Percentiles rank a stretch among this genome's conserved stretches.
Evolutionary conservation across 2,888 invertebrate genomes (phyloP).

Genomic region (Furcula furcula): DNA sequence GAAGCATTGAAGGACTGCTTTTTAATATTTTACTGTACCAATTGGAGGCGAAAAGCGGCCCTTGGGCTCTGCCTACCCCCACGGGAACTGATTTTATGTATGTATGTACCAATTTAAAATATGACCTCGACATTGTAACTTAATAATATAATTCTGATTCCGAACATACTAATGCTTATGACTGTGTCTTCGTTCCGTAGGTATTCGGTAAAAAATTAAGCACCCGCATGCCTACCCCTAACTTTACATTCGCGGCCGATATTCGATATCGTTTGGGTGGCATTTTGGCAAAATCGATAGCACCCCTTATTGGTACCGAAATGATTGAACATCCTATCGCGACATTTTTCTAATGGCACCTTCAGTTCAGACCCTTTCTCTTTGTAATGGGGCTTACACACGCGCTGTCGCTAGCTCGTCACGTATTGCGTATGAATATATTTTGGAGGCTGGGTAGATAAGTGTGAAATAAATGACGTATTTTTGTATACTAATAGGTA

Average conservation of each 20-base stretch:
- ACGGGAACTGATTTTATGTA: too few relatives aligned
- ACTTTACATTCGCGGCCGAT: slow-evolving; percentile 46
- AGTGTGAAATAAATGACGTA: neutral
- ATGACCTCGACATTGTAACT: too few relatives aligned
- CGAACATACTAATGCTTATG: too few relatives aligned
- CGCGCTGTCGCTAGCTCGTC: slow-evolving; percentile 13
- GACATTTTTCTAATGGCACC: slow-evolving; percentile 80
- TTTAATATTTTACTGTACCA: too few relatives aligned
- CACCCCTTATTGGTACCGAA: slow-evolving; percentile 80
- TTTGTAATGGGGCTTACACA: slow-evolving; percentile 58
- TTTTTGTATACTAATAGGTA: slow-evolving; percentile 2
- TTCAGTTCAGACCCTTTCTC: slow-evolving; percentile 77
- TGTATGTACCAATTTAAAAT: too few relatives aligned
- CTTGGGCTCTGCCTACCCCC: too few relatives aligned
- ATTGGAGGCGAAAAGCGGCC: too few relatives aligned
- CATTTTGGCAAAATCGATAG: slow-evolving; percentile 79
- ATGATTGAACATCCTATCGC: slow-evolving; percentile 82
- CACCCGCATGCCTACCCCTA: slow-evolving; percentile 25
- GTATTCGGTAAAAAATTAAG: neutral
- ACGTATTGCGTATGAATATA: slow-evolving; percentile 3
- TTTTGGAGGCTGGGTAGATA: slow-evolving; percentile 1
- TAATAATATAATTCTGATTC: too few relatives aligned
- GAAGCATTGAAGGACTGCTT: too few relatives aligned
- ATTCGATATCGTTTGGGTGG: slow-evolving; percentile 68
- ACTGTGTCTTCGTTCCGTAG: too few relatives aligned